These are phyloP conservation scores for Fistularia commersonii DNA, from an alignment of 2,797 vertebrate genomes.

Conservation along the genomic window DNA sequence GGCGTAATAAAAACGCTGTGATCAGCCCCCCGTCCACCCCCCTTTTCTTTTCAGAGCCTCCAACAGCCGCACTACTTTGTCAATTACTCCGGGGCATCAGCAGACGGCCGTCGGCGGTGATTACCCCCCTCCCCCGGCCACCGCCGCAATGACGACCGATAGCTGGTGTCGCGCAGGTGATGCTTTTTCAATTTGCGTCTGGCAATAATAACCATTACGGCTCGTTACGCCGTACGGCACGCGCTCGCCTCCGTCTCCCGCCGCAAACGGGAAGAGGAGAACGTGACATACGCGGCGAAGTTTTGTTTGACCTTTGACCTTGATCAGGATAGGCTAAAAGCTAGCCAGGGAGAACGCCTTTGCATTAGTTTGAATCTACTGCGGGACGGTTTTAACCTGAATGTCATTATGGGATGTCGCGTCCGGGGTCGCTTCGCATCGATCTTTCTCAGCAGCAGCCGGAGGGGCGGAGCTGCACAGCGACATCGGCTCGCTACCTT, in stretches of 20 bases:
- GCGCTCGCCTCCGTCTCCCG: constrained; percentile 62
- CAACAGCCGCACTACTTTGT: constrained; percentile 72
- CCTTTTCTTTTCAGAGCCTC: constrained; percentile 65
- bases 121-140: constrained; percentile 73
- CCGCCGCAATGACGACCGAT: constrained; percentile 82
- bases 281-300: too few relatives aligned
- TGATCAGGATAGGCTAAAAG: too few relatives aligned
- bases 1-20: constrained; percentile 78
- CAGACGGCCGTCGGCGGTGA: constrained; percentile 75
- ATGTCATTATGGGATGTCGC: too few relatives aligned
- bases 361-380: too few relatives aligned
- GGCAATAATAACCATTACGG: constrained; percentile 83
- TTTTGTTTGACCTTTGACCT: constrained; percentile 19
- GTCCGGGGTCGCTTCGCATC: too few relatives aligned
- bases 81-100: constrained; percentile 80
- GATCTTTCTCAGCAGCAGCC: too few relatives aligned
- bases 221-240: constrained; percentile 76
- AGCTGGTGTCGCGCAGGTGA: constrained; percentile 79
- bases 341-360: too few relatives aligned
- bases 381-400: too few relatives aligned
- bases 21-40: constrained; percentile 75
- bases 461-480: too few relatives aligned
- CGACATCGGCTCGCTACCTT: too few relatives aligned
- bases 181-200: constrained; percentile 80
- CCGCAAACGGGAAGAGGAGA: constrained; percentile 52